phyloP scores from a whole-genome alignment of 2,888 invertebrate species.

The Cinara cedri region DNA sequence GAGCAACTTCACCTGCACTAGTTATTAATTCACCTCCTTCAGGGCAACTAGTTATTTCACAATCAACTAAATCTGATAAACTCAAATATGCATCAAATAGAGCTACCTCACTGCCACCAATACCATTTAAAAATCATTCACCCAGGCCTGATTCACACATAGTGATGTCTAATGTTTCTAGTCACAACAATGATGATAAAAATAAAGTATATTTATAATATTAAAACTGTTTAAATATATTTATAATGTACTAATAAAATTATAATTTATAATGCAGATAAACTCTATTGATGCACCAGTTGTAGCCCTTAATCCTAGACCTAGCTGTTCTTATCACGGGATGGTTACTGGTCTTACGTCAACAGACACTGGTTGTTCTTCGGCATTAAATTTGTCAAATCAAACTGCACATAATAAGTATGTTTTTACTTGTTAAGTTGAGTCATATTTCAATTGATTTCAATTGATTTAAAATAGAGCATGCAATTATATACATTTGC shows the following conservation, averaged over 20 bases:
- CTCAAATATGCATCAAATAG: no score
- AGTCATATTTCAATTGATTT: not conserved
- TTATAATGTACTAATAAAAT: not conserved
- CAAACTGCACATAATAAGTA: slow-evolving; percentile 59
- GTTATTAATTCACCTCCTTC: no score
- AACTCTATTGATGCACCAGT: slow-evolving; percentile 71
- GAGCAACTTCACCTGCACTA: no score
- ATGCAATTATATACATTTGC: no score
- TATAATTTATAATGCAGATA: slow-evolving; percentile 38
- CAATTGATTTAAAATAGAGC: no score
- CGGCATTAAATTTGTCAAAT: slow-evolving; percentile 60
- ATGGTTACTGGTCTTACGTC: slow-evolving; percentile 60
- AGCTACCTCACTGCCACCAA: no score
- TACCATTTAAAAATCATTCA: no score
- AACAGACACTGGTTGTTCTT: slow-evolving; percentile 60
- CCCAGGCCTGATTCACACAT: no score
- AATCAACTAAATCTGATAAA: no score
- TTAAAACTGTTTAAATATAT: not conserved
- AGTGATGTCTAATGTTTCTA: no score
- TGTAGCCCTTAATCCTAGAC: slow-evolving; percentile 73
- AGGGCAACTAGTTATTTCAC: no score
- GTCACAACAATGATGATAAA: no score
- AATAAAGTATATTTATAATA: not conserved
- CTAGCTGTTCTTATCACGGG: slow-evolving; percentile 60
- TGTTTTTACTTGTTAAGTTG: not conserved